phyloP scores from a whole-genome alignment of 2,888 invertebrate genomes.

The Lysandra coridon region DNA sequence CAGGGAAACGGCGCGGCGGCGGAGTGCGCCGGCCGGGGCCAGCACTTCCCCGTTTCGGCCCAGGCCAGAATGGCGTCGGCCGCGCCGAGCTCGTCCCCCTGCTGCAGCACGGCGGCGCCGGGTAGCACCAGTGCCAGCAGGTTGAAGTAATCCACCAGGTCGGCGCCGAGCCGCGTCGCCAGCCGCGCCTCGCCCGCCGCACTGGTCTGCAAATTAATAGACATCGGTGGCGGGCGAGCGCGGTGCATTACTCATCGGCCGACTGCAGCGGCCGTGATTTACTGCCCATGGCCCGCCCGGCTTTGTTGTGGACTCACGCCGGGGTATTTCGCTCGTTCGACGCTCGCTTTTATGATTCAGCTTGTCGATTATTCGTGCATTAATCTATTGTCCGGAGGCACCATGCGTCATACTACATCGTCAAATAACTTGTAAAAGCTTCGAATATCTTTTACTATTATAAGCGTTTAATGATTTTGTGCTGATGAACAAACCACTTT shows the following conservation, averaged over 20 bases:
- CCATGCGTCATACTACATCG: neutral
- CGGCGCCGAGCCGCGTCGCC: constrained; percentile 83
- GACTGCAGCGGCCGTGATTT: neutral
- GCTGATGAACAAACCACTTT: neutral
- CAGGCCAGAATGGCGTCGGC: constrained; percentile 77
- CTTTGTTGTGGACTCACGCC: neutral
- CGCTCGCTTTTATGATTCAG: constrained; percentile 1
- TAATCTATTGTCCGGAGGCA: neutral
- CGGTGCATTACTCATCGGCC: neutral
- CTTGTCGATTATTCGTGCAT: neutral
- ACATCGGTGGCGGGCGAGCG: neutral
- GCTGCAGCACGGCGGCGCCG: constrained; percentile 88
- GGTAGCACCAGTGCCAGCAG: constrained; percentile 86
- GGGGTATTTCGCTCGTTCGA: neutral
- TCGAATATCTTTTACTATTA: neutral
- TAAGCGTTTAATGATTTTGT: neutral
- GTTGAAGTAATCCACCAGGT: constrained; percentile 85
- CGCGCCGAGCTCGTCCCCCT: constrained; percentile 88
- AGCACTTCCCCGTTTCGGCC: constrained; percentile 70
- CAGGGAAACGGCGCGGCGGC: constrained; percentile 66
- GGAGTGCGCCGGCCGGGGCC: constrained; percentile 70
- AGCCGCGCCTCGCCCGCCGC: constrained; percentile 51
- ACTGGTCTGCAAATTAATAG: constrained; percentile 58
- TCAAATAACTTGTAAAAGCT: neutral
- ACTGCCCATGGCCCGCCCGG: neutral